Conservation (phyloP, 2,113 vertebrate species). For the Xyliphius kryptos region DNA sequence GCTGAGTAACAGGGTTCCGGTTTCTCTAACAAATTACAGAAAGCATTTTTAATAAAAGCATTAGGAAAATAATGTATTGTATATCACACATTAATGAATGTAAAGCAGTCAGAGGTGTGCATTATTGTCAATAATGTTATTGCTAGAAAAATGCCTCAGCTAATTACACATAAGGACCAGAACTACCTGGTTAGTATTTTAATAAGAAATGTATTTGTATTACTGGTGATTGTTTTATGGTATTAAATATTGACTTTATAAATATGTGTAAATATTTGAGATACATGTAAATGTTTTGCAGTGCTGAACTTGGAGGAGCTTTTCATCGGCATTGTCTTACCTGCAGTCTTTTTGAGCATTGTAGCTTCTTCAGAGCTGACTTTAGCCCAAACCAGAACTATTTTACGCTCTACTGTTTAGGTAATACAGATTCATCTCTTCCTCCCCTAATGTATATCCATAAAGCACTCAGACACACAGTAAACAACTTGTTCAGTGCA, state of each 20-base stretch:
- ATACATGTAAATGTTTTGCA: conserved; percentile 28
- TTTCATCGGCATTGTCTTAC: conserved; percentile 71
- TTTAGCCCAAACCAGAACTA: conserved; percentile 68
- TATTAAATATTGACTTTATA: no score
- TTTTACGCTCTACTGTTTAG: conserved; percentile 69
- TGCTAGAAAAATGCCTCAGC: no score
- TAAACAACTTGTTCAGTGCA: neutral
- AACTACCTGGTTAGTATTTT: no score
- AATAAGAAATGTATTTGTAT: neutral
- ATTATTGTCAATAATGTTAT: no score
- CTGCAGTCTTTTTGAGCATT: conserved; percentile 65
- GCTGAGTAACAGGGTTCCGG: no score
- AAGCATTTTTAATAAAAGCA: no score
- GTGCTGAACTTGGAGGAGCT: conserved; percentile 63
- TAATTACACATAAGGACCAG: no score
- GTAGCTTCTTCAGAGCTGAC: conserved; percentile 62
- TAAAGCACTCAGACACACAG: neutral
- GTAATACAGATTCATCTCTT: conserved; percentile 40
- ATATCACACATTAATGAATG: no score
- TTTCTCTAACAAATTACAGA: no score
- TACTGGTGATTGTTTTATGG: neutral
- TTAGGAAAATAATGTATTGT: no score
- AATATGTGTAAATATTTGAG: neutral
- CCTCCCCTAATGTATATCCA: no score
- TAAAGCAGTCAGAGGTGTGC: no score